Percentiles rank a stretch among this genome's conserved stretches.
phyloP scores from a whole-genome alignment of 2,888 invertebrate species.

The Belgica antarctica region DNA sequence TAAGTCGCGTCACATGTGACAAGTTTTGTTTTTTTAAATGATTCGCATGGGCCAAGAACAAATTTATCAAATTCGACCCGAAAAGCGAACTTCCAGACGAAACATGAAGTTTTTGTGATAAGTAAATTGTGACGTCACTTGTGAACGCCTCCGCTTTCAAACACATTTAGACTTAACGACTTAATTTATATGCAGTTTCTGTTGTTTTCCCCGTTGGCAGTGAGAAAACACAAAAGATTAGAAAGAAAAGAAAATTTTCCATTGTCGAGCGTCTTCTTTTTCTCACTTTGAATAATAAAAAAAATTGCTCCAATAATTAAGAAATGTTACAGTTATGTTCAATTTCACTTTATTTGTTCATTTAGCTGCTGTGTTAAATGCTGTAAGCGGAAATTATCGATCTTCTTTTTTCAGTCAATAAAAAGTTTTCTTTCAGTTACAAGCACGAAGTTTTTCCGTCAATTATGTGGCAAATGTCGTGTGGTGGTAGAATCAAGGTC shows the following conservation, averaged over 20 bases:
- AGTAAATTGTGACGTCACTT: not conserved
- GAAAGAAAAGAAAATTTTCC: not conserved
- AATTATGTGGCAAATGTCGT: too few relatives aligned
- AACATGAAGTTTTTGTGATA: slow-evolving; percentile 3
- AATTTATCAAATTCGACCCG: not conserved
- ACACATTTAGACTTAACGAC: not conserved
- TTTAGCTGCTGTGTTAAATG: too few relatives aligned
- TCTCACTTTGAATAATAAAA: not conserved
- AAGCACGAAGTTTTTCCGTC: too few relatives aligned
- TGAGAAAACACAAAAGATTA: not conserved
- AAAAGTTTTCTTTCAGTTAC: too few relatives aligned
- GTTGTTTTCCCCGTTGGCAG: not conserved
- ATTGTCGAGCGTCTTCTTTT: not conserved
- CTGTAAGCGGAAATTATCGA: too few relatives aligned
- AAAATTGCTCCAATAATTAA: not conserved
- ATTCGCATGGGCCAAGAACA: not conserved
- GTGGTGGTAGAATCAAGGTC: too few relatives aligned
- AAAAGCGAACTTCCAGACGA: not conserved
- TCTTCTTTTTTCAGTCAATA: too few relatives aligned
- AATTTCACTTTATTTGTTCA: too few relatives aligned
- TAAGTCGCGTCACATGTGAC: not conserved
- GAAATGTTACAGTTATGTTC: too few relatives aligned
- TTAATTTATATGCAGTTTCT: slow-evolving; percentile 16
- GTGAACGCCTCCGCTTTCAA: not conserved
- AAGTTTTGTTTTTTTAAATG: not conserved